These are phyloP conservation scores for Hestina assimilis DNA, from an alignment of 1,140 invertebrate genomes.

Conservation along the genomic window DNA sequence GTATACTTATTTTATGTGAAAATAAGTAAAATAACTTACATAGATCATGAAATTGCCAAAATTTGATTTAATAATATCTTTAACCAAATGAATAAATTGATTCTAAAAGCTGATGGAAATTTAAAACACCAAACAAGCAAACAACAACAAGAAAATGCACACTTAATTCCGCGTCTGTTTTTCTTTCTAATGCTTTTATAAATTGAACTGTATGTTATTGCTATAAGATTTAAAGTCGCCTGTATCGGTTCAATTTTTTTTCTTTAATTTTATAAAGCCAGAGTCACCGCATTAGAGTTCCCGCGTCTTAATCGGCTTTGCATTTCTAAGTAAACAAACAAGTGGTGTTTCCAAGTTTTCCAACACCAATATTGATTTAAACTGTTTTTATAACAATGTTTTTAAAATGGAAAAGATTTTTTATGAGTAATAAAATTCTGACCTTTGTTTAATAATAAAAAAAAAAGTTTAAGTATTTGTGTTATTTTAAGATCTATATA, in stretches of 20 bases:
- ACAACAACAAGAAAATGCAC: constrained; percentile 45
- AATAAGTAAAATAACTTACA: too few species aligned
- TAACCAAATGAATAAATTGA: neutral
- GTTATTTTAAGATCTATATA: too few species aligned
- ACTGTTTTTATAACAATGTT: neutral
- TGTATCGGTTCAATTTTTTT: constrained; percentile 22
- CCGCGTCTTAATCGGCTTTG: constrained; percentile 52
- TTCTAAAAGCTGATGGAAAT: constrained; percentile 33
- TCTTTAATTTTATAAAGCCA: constrained; percentile 51
- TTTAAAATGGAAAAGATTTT: neutral
- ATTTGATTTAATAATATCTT: too few species aligned
- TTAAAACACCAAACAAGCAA: constrained; percentile 32
- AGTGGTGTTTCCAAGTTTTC: constrained; percentile 18
- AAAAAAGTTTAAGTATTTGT: too few species aligned
- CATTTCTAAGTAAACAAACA: constrained; percentile 55
- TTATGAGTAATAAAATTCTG: too few species aligned
- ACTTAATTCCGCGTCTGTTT: constrained; percentile 36
- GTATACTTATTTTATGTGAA: too few species aligned
- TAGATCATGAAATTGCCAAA: too few species aligned
- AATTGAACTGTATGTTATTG: constrained; percentile 3
- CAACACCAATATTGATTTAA: constrained; percentile 18
- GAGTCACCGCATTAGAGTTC: constrained; percentile 51
- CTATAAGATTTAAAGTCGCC: constrained; percentile 20
- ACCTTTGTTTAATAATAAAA: too few species aligned
- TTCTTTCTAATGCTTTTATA: neutral